Percentiles rank a stretch among this genome's conserved stretches.
Conservation (phyloP, 2,888 invertebrate genomes). For the Lepas anatifera region DNA sequence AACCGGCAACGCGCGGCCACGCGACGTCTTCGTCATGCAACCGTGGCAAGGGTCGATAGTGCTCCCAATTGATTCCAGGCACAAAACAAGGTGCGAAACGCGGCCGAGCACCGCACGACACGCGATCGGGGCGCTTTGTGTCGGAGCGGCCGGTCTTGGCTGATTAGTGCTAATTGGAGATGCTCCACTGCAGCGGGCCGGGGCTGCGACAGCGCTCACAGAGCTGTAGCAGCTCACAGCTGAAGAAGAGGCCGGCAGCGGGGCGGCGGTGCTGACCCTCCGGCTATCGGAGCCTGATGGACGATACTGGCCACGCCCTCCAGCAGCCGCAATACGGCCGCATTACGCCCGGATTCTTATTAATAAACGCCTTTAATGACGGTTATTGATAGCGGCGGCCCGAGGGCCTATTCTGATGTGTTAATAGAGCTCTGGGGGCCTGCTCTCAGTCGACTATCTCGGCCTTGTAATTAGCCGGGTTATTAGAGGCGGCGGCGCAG, state of each 20-base stretch:
- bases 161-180: background rate
- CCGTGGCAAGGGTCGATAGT: background rate
- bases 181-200: background rate
- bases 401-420: conserved; percentile 6
- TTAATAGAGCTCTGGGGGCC: background rate
- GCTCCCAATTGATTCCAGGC: background rate
- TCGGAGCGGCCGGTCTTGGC: no score
- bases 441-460: background rate
- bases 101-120: background rate
- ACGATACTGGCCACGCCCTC: background rate
- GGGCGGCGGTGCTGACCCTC: background rate
- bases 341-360: conserved; percentile 8
- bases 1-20: no score
- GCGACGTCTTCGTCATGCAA: background rate
- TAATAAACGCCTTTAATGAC: conserved; percentile 9
- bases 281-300: background rate
- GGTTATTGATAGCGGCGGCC: conserved; percentile 11
- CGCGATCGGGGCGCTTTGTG: background rate
- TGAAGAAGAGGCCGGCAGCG: background rate
- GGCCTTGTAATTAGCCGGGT: background rate
- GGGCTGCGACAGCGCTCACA: background rate
- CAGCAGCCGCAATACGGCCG: conserved; percentile 2
- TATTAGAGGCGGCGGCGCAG: background rate
- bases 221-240: background rate
- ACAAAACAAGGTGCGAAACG: conserved; percentile 11